A percentile compares a stretch with the other conserved stretches of the same genome.
phyloP scores from a whole-genome alignment of 2,797 vertebrate genomes.

The Gallinago stenura region DNA sequence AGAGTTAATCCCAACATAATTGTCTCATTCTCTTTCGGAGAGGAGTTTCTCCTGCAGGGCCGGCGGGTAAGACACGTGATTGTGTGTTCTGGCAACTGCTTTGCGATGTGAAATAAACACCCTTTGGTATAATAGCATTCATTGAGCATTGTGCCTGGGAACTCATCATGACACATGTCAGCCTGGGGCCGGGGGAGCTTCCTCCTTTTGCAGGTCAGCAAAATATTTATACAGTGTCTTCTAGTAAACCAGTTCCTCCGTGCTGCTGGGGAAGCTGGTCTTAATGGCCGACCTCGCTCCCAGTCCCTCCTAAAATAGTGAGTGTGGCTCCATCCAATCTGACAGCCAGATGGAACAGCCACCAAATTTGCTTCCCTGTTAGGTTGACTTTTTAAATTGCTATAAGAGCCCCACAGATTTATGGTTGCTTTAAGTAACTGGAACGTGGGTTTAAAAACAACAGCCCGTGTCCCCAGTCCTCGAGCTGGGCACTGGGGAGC shows the following conservation, averaged over 20 bases:
- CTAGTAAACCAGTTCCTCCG: constrained; percentile 43
- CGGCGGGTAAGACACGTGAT: constrained; percentile 32
- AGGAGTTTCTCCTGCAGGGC: constrained; percentile 56
- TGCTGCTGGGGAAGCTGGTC: background rate
- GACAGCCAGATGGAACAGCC: background rate
- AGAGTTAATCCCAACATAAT: constrained; percentile 35
- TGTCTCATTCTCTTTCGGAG: background rate
- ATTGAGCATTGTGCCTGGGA: constrained; percentile 72
- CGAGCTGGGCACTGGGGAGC: background rate
- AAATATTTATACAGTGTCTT: constrained; percentile 47
- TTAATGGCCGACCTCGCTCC: background rate
- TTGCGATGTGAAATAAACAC: constrained; percentile 51
- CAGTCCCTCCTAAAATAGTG: background rate
- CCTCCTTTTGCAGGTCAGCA: constrained; percentile 68
- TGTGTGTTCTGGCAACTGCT: constrained; percentile 68
- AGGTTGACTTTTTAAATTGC: background rate
- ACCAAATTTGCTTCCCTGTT: background rate
- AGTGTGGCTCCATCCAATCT: accelerated
- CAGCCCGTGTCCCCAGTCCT: accelerated
- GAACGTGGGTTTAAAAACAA: background rate
- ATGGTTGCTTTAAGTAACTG: background rate
- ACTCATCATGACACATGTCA: constrained; percentile 45
- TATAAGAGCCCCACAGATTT: background rate
- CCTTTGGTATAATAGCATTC: constrained; percentile 44
- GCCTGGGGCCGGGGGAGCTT: constrained; percentile 55